Conservation (phyloP, 2,888 invertebrate species). For the Troilus luridus region DNA sequence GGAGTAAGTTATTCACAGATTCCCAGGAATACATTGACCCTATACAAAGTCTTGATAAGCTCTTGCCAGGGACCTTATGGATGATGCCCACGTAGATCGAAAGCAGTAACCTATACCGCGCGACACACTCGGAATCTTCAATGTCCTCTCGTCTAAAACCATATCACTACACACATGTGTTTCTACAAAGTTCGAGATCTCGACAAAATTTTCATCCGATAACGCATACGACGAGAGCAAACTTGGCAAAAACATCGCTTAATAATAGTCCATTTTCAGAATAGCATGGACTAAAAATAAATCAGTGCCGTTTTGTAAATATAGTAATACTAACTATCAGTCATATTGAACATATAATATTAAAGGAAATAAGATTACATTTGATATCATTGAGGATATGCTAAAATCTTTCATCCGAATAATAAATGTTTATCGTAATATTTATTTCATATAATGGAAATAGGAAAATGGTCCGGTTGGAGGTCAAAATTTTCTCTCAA, state of each 20-base stretch:
- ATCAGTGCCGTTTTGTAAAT: too few relatives aligned
- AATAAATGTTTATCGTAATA: too few relatives aligned
- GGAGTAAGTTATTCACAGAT: background rate
- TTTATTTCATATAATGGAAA: too few relatives aligned
- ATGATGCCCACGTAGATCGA: constrained; percentile 16
- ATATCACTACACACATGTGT: background rate
- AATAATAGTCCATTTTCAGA: too few relatives aligned
- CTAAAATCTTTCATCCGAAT: too few relatives aligned
- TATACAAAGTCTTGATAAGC: background rate
- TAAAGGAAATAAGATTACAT: too few relatives aligned
- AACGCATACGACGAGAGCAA: background rate
- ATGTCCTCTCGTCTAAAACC: background rate
- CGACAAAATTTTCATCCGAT: background rate
- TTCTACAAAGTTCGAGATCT: background rate
- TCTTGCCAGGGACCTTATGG: background rate
- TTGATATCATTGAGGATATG: too few relatives aligned
- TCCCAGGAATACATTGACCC: background rate
- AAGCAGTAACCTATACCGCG: background rate
- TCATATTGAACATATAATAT: too few relatives aligned
- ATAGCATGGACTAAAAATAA: too few relatives aligned
- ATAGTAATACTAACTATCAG: too few relatives aligned
- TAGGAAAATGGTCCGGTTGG: too few relatives aligned
- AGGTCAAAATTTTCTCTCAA: too few relatives aligned
- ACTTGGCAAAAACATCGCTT: background rate
- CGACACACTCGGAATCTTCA: background rate